Percentiles rank a stretch among this genome's conserved stretches.
Conservation (phyloP, 2,888 invertebrate genomes). For the Plebejus anna region DNA sequence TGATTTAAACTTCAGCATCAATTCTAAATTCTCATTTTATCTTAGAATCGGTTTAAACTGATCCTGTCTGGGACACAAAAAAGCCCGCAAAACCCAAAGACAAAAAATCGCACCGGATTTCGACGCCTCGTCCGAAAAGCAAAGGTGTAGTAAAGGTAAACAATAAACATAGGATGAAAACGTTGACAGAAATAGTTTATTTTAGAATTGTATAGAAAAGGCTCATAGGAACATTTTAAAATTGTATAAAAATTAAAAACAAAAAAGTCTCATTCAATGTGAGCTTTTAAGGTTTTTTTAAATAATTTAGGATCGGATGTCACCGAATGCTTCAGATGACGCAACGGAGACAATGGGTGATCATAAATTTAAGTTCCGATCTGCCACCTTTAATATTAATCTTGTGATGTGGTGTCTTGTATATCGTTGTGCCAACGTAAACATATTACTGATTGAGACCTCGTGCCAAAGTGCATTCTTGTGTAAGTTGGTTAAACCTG, state of each 20-base stretch:
- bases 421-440: constrained; percentile 64
- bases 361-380: constrained; percentile 76
- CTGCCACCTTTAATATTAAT: constrained; percentile 76
- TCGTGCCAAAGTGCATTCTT: constrained; percentile 75
- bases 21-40: background rate
- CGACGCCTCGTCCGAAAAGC: constrained; percentile 1
- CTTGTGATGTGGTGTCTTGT: constrained; percentile 68
- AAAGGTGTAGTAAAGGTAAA: constrained; percentile 4
- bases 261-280: background rate
- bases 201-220: background rate
- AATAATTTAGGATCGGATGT: constrained; percentile 27
- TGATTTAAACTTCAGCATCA: background rate
- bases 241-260: constrained; percentile 5
- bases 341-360: constrained; percentile 70
- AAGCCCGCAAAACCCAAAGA: background rate
- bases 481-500: constrained; percentile 61
- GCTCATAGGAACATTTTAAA: background rate
- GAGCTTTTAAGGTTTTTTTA: constrained; percentile 21
- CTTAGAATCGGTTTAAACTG: constrained; percentile 1
- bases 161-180: background rate
- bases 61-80: background rate
- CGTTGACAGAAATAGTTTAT: background rate
- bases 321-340: constrained; percentile 49
- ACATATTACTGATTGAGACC: constrained; percentile 71
- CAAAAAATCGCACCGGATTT: constrained; percentile 15